Conservation (phyloP, 2,888 invertebrate species). For the Tachystola acroxantha region DNA sequence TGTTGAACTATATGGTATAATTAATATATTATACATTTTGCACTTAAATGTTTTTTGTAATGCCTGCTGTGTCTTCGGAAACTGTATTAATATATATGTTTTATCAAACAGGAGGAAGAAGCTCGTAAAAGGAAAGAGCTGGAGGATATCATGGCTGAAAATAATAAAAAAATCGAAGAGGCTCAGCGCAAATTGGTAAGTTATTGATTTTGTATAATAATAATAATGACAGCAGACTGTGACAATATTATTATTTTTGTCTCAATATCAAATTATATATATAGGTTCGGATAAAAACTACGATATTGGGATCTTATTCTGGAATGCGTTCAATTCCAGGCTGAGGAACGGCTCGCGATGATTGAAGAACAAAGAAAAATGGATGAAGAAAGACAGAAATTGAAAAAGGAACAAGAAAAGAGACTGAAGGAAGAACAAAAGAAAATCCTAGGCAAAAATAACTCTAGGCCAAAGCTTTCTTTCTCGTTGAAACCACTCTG, state of each 20-base stretch:
- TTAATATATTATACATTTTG: not conserved
- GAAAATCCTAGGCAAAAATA: constrained; percentile 97
- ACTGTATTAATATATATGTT: constrained; percentile 56
- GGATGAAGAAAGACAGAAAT: constrained; percentile 95
- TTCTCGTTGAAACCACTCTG: constrained; percentile 91
- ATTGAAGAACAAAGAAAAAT: constrained; percentile 97
- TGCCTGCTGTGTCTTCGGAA: constrained; percentile 16
- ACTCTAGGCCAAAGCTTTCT: constrained; percentile 96
- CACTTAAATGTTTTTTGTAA: constrained; percentile 4
- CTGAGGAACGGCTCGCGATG: constrained; percentile 97
- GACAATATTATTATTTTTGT: too few species aligned
- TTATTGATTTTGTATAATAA: constrained; percentile 16
- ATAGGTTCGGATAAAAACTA: too few species aligned
- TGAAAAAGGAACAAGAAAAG: constrained; percentile 96
- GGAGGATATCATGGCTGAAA: constrained; percentile 97
- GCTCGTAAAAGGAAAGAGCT: constrained; percentile 96
- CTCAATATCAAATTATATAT: too few species aligned
- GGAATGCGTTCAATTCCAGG: constrained; percentile 74
- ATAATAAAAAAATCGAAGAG: constrained; percentile 98
- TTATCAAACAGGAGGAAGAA: constrained; percentile 96
- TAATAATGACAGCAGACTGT: not conserved
- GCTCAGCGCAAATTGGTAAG: constrained; percentile 97
- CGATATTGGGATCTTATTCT: too few species aligned
- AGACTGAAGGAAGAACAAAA: constrained; percentile 96
- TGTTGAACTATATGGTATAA: too few species aligned